Base-by-base conservation (phyloP, 2,113 vertebrate genomes). In the Herpailurus yagouaroundi region DNA sequence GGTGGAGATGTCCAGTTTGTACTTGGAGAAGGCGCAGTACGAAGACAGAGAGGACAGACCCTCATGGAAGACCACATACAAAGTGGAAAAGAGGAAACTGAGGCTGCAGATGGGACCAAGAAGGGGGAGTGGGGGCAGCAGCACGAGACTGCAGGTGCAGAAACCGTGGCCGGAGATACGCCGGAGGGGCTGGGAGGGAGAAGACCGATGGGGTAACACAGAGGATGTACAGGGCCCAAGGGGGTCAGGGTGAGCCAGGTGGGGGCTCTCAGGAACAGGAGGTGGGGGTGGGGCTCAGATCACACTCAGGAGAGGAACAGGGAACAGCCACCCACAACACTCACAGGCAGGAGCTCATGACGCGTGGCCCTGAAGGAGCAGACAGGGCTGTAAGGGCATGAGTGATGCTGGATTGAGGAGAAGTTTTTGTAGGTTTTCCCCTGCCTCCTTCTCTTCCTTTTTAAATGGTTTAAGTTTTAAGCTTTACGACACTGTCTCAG, bases 271-370 rank as follows among this genome's bases (percentile, higher is more conserved):
- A 11, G n/a, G n/a, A 36, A 11, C 3, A 0, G 9, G 48, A 25
- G 14, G 14, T 60, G 21, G 7, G 57, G 57, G 18, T 21, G 57
- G 31, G 55, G n/a, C 45, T 84, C 57, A 11, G 31, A 41, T 27
- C 41, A 14, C 33, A 55, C 33, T 68, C 50, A 84, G 79, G 69
- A n/a, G 16, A 1, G 3, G 7, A 9, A 19, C 64, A 12, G 31
- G 48, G 2, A 4, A 36, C 33, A 4, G 27, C 33, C 5, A 25
- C 2, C 12, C 50, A 12, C 38, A 73, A 19, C 0, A 0, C 10
- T 29, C 5, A 7, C 25, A 25, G 69, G 36, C 11, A 7, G 11
- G 25, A 38, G 25, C 41, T 23, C 41, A 21, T 1, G 23, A 81
- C 14, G 41, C 36, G 52, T n/a, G 33, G 80, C 55, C 38, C 66